Percentiles rank a stretch among this genome's conserved stretches.
These are phyloP conservation scores for Idaea biselata DNA, from an alignment of 2,888 invertebrate species.

Conservation along the genomic window DNA sequence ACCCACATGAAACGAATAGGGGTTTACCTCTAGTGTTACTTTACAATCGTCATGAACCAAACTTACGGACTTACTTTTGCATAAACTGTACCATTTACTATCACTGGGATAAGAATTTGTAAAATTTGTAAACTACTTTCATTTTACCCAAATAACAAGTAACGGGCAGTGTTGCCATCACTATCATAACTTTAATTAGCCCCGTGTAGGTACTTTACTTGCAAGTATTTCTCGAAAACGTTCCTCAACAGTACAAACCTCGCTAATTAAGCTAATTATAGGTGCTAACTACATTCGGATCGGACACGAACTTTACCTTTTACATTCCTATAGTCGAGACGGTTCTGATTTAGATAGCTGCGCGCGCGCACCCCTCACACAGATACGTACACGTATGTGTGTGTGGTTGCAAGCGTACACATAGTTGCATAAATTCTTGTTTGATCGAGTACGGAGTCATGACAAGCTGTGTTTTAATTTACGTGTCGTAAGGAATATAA, in stretches of 20 bases:
- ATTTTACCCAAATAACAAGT: too few relatives aligned
- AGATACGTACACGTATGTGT: background rate
- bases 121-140: too few relatives aligned
- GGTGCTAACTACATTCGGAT: background rate
- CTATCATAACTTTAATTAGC: background rate
- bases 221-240: background rate
- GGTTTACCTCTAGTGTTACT: too few relatives aligned
- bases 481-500: background rate
- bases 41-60: too few relatives aligned
- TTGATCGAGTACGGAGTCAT: background rate
- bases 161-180: background rate
- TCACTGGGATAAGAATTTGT: too few relatives aligned
- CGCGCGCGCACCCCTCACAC: constrained; percentile 11
- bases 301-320: constrained; percentile 20
- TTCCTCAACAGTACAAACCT: background rate
- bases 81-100: too few relatives aligned
- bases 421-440: background rate
- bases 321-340: constrained; percentile 30
- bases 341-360: constrained; percentile 31
- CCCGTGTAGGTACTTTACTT: background rate
- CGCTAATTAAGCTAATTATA: background rate
- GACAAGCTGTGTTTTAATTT: background rate
- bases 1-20: too few relatives aligned
- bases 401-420: background rate
- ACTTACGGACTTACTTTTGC: too few relatives aligned